Evolutionary conservation across 1,140 invertebrate species (phyloP).

Genomic region (Drosophila subobscura): DNA sequence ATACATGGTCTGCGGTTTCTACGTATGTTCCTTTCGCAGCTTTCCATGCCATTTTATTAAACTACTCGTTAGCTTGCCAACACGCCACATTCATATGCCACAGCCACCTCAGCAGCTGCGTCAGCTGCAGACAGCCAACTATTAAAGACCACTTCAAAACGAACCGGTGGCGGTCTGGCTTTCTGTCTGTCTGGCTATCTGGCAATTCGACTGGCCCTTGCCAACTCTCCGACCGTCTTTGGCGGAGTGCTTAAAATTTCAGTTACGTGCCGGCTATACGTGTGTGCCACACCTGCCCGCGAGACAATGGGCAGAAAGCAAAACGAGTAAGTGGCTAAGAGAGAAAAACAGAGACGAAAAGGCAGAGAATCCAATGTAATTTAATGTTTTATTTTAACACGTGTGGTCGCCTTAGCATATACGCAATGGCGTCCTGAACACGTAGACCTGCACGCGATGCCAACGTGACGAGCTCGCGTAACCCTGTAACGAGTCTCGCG

Average conservation of each 20-base stretch:
- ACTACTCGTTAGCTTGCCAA: slow-evolving; percentile 60
- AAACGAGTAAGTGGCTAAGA: background rate
- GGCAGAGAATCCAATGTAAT: slow-evolving; percentile 60
- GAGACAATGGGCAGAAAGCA: slow-evolving; percentile 43
- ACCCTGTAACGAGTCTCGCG: slow-evolving; percentile 32
- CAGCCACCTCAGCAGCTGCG: slow-evolving; percentile 34
- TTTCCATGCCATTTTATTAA: slow-evolving; percentile 71
- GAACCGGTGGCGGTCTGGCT: slow-evolving; percentile 59
- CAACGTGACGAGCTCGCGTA: slow-evolving; percentile 65
- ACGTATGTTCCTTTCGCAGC: slow-evolving; percentile 14
- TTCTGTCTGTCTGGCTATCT: slow-evolving; percentile 4
- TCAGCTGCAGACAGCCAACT: slow-evolving; percentile 76
- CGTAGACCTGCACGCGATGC: slow-evolving; percentile 64
- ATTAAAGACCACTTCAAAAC: slow-evolving; percentile 76
- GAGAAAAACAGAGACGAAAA: background rate
- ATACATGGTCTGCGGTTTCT: slow-evolving; percentile 22
- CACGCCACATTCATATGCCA: slow-evolving; percentile 58
- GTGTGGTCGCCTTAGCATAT: slow-evolving; percentile 64
- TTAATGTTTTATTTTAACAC: slow-evolving; percentile 79
- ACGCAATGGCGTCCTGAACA: slow-evolving; percentile 66
- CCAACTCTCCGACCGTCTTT: slow-evolving; percentile 16
- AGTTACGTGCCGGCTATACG: slow-evolving; percentile 68
- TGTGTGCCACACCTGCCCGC: slow-evolving; percentile 67
- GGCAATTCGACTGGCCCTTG: slow-evolving; percentile 30
- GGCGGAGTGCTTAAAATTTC: slow-evolving; percentile 73